Evolutionary conservation across 2,888 invertebrate genomes (phyloP).

Genomic region (Cephus pulcher): DNA sequence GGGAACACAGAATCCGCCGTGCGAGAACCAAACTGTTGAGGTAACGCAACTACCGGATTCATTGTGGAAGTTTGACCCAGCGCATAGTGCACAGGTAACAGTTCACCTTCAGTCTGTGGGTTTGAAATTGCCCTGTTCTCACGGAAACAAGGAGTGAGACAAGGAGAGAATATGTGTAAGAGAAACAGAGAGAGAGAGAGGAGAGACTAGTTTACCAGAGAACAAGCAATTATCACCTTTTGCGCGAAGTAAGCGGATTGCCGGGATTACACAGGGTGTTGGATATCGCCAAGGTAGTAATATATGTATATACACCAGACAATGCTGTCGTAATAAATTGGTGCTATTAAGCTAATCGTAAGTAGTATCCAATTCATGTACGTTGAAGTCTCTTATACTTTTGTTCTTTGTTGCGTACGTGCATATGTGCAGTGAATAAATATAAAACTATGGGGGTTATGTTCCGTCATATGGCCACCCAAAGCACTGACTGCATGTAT

Average conservation of each 20-base stretch:
- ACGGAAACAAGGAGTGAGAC: not conserved
- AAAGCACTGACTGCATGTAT: not conserved
- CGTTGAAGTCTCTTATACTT: not conserved
- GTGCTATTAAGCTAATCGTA: not conserved
- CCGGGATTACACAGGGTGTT: not conserved
- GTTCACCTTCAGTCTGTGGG: not conserved
- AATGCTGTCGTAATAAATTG: not conserved
- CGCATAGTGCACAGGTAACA: not conserved
- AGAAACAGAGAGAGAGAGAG: slow-evolving; percentile 13
- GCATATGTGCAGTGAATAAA: not conserved
- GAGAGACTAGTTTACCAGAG: slow-evolving; percentile 9
- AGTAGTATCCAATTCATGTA: not conserved
- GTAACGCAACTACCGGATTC: not conserved
- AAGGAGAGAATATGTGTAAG: not conserved
- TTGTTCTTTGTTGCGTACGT: not conserved
- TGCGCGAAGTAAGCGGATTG: not conserved
- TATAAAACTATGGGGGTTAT: not conserved
- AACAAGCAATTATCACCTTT: not conserved
- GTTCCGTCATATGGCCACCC: not conserved
- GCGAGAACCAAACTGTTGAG: not conserved
- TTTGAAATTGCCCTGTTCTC: not conserved
- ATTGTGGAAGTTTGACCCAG: not conserved
- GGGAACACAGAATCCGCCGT: not conserved
- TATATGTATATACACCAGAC: not conserved
- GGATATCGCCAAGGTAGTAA: not conserved